Evolutionary conservation across 2,888 invertebrate genomes (phyloP).

Genomic region (Leucophora obtusa): DNA sequence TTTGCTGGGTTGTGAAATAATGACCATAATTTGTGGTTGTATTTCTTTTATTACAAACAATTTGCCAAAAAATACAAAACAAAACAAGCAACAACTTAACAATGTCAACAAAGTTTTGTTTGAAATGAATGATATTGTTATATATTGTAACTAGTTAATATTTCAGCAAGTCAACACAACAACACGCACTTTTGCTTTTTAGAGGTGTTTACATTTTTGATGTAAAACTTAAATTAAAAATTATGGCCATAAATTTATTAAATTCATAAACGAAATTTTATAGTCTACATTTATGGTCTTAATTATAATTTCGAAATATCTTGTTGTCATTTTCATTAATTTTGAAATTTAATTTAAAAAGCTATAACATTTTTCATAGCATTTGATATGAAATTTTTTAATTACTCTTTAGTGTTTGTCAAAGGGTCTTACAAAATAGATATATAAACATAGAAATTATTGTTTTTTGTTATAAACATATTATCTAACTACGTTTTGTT

Average conservation of each 20-base stretch:
- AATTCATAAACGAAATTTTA: background rate
- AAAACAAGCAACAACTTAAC: conserved; percentile 29
- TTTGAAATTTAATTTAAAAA: background rate
- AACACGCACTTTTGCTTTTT: background rate
- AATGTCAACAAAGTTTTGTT: conserved; percentile 11
- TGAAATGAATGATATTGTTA: background rate
- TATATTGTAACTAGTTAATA: background rate
- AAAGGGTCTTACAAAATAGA: too few relatives aligned
- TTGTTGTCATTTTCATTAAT: background rate
- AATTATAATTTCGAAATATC: background rate
- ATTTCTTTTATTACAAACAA: background rate
- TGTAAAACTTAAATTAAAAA: background rate
- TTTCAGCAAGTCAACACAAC: background rate
- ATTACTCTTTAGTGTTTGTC: background rate
- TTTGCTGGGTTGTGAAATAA: conserved; percentile 41
- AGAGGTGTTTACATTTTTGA: background rate
- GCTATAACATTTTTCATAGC: background rate
- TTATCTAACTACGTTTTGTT: background rate
- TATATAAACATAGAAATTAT: background rate
- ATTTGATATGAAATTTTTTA: background rate
- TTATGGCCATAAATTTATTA: background rate
- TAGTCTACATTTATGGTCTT: background rate
- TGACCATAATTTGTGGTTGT: conserved; percentile 36
- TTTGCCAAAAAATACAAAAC: background rate
- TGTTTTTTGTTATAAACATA: background rate